Evolutionary conservation across 2,888 invertebrate species (phyloP).

Genomic region (Perizoma flavofasciatum): DNA sequence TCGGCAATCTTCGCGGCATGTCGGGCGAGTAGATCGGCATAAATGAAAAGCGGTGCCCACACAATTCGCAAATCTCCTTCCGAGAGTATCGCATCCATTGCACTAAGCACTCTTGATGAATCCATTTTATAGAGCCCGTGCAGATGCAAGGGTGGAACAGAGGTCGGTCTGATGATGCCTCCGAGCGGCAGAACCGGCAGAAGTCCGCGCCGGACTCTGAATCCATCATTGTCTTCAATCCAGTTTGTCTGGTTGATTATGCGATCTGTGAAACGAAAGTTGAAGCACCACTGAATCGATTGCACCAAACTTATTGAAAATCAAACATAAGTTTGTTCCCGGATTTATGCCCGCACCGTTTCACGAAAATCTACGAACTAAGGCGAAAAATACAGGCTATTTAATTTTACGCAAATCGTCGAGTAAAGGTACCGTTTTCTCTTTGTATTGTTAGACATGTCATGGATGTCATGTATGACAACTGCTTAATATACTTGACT

Average conservation of each 20-base stretch:
- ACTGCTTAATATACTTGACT: constrained; percentile 40
- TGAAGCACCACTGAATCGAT: constrained; percentile 24
- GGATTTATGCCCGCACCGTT: constrained; percentile 49
- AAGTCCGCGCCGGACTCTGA: constrained; percentile 91
- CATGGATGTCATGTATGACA: constrained; percentile 44
- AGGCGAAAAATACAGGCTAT: constrained; percentile 53
- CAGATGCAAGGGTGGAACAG: constrained; percentile 99
- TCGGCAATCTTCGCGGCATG: constrained; percentile 98
- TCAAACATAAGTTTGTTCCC: constrained; percentile 17
- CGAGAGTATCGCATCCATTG: constrained; percentile 99
- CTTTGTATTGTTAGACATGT: constrained; percentile 50
- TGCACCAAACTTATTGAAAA: constrained; percentile 8
- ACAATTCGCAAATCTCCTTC: constrained; percentile 99
- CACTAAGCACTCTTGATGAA: constrained; percentile 98
- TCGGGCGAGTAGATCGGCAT: constrained; percentile 99
- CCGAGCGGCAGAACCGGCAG: constrained; percentile 98
- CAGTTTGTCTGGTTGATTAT: constrained; percentile 70
- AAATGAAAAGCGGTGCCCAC: constrained; percentile 98
- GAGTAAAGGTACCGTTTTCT: constrained; percentile 42
- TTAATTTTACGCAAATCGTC: constrained; percentile 46
- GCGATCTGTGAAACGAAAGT: constrained; percentile 64
- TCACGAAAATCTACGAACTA: constrained; percentile 45
- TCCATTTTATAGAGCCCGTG: constrained; percentile 99
- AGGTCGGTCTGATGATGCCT: constrained; percentile 95
- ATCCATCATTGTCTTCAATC: constrained; percentile 77